Conservation (phyloP, 2,797 vertebrate species). For the Furcifer pardalis region DNA sequence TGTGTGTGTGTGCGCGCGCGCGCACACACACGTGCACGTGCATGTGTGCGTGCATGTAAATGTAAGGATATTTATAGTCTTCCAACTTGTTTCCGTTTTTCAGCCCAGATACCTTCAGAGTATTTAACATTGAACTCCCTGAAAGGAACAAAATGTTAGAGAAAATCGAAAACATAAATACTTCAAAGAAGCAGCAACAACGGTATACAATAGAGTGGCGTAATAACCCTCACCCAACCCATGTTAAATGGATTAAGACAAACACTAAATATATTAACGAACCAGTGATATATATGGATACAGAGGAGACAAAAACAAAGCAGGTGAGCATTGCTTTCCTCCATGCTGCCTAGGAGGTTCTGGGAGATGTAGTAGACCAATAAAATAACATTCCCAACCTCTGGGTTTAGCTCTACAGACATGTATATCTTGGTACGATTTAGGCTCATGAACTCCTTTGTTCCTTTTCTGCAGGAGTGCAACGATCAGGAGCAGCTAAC, state of each 20-base stretch:
- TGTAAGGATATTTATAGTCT: slow-evolving; percentile 19
- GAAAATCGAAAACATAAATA: slow-evolving; percentile 28
- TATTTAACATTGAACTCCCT: slow-evolving; percentile 51
- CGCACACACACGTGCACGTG: too few species aligned
- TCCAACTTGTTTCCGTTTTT: slow-evolving; percentile 48
- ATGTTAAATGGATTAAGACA: slow-evolving; percentile 63
- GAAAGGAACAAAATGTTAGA: slow-evolving; percentile 43
- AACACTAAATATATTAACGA: slow-evolving; percentile 63
- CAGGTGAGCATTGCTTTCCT: slow-evolving; percentile 39
- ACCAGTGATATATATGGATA: slow-evolving; percentile 52
- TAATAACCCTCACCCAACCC: slow-evolving; percentile 55
- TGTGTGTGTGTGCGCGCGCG: too few species aligned
- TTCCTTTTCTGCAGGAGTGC: not conserved
- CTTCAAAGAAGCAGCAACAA: slow-evolving; percentile 33
- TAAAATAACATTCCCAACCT: too few species aligned
- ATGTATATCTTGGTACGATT: not conserved
- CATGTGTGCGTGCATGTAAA: too few species aligned
- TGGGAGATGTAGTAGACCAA: too few species aligned
- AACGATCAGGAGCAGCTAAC: not conserved
- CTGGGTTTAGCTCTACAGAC: not conserved
- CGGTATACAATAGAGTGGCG: slow-evolving; percentile 37
- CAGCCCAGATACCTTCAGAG: slow-evolving; percentile 52
- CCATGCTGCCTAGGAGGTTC: too few species aligned
- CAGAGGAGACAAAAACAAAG: slow-evolving; percentile 32
- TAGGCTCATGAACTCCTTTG: not conserved